Conservation (phyloP, 2,113 vertebrate species). For the Eleginops maclovinus region DNA sequence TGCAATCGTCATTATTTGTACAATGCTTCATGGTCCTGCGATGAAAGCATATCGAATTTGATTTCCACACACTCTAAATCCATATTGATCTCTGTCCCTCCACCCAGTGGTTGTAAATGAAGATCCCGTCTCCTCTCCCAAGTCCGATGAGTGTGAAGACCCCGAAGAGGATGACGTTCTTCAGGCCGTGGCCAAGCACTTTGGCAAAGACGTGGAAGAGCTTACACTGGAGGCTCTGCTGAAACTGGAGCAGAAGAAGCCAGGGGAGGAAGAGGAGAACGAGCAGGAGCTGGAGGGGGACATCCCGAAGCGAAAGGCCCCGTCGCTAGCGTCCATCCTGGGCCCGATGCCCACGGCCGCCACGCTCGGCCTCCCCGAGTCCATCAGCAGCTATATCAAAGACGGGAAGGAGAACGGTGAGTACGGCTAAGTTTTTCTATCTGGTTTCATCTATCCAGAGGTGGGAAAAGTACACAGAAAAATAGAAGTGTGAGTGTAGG, state of each 20-base stretch:
- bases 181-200: constrained; percentile 89
- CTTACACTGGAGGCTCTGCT: constrained; percentile 72
- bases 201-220: constrained; percentile 87
- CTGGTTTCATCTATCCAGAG: neutral
- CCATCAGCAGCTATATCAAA: constrained; percentile 85
- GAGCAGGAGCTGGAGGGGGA: constrained; percentile 14
- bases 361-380: constrained; percentile 90
- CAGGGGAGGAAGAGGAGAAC: constrained; percentile 35
- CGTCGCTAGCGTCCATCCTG: constrained; percentile 88
- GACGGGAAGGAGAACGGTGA: constrained; percentile 87
- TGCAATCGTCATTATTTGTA: no score
- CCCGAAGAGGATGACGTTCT: constrained; percentile 85
- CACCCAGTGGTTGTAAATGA: constrained; percentile 70
- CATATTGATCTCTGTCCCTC: neutral
- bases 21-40: no score
- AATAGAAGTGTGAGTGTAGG: no score
- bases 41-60: no score
- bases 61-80: neutral
- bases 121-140: constrained; percentile 28
- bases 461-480: no score
- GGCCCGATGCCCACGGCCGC: constrained; percentile 91
- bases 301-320: constrained; percentile 51
- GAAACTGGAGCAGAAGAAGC: constrained; percentile 35
- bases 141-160: constrained; percentile 74
- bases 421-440: constrained; percentile 44